These are phyloP conservation scores for Mesembrinibis cayennensis DNA, from an alignment of 2,113 vertebrate genomes.

Conservation along the genomic window DNA sequence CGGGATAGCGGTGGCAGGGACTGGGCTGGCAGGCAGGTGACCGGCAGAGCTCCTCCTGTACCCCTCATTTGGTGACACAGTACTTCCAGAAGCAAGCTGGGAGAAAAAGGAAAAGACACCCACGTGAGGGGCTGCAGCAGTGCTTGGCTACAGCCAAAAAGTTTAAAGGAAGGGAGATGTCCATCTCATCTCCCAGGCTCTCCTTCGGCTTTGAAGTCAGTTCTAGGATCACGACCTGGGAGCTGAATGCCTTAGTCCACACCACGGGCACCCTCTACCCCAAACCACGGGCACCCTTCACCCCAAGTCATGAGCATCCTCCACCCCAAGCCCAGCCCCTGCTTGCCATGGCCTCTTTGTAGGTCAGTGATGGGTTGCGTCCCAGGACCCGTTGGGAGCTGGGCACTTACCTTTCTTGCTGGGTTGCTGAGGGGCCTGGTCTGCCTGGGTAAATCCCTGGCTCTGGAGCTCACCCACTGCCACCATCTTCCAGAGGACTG, in stretches of 20 bases:
- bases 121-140: not conserved
- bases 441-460: slow-evolving; percentile 70
- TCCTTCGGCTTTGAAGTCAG: not conserved
- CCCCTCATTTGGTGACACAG: slow-evolving; percentile 78
- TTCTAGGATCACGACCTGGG: not conserved
- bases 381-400: not conserved
- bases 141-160: not conserved
- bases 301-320: not conserved
- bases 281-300: not conserved
- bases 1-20: not conserved
- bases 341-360: not conserved
- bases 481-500: slow-evolving; percentile 73
- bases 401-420: slow-evolving; percentile 76
- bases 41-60: not conserved
- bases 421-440: slow-evolving; percentile 73
- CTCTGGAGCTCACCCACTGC: slow-evolving; percentile 72
- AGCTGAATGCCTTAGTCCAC: not conserved
- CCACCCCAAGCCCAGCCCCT: not conserved
- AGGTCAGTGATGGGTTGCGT: not conserved
- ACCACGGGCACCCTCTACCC: not conserved
- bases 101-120: not conserved
- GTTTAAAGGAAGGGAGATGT: not conserved
- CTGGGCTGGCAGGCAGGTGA: not conserved
- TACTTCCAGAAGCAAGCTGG: slow-evolving; percentile 87
- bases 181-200: not conserved